These are phyloP conservation scores for Dolichotis patagonum DNA, from an alignment of 2,113 vertebrate genomes.

Conservation along the genomic window DNA sequence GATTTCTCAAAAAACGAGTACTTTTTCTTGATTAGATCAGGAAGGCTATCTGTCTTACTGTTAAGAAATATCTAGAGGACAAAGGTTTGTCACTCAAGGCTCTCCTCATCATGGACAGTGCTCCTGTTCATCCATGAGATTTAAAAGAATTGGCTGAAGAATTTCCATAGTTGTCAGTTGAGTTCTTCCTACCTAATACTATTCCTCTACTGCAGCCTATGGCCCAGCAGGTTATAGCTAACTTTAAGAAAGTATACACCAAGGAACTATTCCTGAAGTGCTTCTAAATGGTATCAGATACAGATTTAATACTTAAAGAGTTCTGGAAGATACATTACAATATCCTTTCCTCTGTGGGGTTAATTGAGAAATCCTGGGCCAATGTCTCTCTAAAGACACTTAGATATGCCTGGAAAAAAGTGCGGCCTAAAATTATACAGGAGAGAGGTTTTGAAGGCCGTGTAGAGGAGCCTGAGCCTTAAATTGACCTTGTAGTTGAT, in stretches of 20 bases:
- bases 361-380: neutral
- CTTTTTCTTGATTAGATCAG: neutral
- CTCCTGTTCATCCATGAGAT: neutral
- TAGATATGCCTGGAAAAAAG: neutral
- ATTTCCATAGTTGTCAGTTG: neutral
- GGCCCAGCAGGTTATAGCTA: neutral
- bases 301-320: neutral
- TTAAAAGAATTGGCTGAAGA: neutral
- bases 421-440: neutral
- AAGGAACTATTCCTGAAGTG: neutral
- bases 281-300: neutral
- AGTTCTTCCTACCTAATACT: neutral
- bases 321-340: neutral
- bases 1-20: neutral
- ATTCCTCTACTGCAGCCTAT: neutral
- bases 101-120: neutral
- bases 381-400: neutral
- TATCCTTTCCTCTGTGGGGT: neutral
- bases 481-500: neutral
- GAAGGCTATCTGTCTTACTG: neutral
- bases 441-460: neutral
- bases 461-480: neutral
- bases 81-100: neutral
- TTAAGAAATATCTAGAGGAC: neutral
- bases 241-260: neutral